Conservation (phyloP, 2,113 vertebrate genomes). For the Suncus etruscus region DNA sequence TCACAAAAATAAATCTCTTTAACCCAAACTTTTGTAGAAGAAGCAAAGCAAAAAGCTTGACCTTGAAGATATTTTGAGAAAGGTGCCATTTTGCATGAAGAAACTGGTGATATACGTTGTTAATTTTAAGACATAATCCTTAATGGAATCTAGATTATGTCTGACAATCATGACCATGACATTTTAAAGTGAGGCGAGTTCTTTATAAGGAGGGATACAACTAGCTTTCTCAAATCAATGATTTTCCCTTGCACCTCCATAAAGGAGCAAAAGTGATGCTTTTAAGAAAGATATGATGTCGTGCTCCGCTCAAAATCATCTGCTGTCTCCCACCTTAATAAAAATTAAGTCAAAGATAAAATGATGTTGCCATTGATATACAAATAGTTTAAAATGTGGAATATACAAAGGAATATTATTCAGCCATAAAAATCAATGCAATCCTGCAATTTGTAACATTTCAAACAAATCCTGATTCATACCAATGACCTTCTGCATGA, state of each 20-base stretch:
- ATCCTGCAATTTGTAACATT: too few relatives aligned
- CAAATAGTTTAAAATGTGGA: too few relatives aligned
- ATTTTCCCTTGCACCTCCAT: neutral
- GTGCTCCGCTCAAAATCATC: neutral
- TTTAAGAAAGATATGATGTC: neutral
- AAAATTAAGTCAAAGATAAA: conserved; percentile 9
- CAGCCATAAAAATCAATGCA: too few relatives aligned
- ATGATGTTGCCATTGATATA: neutral
- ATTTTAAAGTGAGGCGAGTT: neutral
- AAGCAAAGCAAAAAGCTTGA: neutral
- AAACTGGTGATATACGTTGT: neutral
- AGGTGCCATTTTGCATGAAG: neutral
- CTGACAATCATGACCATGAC: neutral
- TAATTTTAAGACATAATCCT: neutral
- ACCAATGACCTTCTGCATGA: too few relatives aligned
- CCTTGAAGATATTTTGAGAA: conserved; percentile 13
- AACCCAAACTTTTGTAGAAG: neutral
- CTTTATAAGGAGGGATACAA: neutral
- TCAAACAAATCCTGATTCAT: too few relatives aligned
- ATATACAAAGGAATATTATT: too few relatives aligned
- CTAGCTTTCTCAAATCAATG: neutral
- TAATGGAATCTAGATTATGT: neutral
- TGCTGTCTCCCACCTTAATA: neutral
- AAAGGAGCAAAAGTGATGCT: neutral
- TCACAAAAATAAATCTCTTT: neutral